These are phyloP conservation scores for Hermetia illucens DNA, from an alignment of 1,140 invertebrate species.

Conservation along the genomic window DNA sequence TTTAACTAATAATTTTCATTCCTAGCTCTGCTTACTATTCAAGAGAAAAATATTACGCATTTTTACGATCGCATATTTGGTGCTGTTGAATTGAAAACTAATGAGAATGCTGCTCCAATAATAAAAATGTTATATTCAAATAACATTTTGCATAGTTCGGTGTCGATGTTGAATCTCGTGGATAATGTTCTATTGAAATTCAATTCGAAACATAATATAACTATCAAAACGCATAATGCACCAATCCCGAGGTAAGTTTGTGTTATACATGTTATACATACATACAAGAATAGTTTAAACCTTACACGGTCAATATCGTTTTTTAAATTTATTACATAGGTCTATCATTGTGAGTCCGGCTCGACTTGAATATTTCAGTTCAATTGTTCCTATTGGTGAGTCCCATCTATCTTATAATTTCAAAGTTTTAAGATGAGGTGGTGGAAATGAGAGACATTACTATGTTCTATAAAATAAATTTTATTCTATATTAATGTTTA, in stretches of 20 bases:
- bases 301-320: slow-evolving; percentile 1
- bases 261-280: too few species aligned
- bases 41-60: slow-evolving; percentile 16
- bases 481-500: too few species aligned
- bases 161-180: slow-evolving; percentile 20
- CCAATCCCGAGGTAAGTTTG: neutral
- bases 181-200: slow-evolving; percentile 16
- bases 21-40: slow-evolving; percentile 13
- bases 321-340: slow-evolving; percentile 2
- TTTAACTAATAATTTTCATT: neutral
- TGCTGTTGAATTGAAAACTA: slow-evolving; percentile 13
- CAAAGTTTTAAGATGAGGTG: too few species aligned
- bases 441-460: too few species aligned
- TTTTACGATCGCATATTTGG: slow-evolving; percentile 21
- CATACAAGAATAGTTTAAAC: too few species aligned
- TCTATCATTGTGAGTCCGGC: slow-evolving; percentile 19
- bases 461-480: too few species aligned
- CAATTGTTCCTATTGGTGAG: slow-evolving; percentile 16
- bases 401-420: slow-evolving; percentile 1
- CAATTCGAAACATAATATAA: too few species aligned
- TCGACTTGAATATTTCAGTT: slow-evolving; percentile 19
- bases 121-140: slow-evolving; percentile 15
- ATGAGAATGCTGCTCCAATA: neutral
- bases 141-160: slow-evolving; percentile 26
- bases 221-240: neutral